Conservation (phyloP, 2,888 invertebrate species). For the Tinea trinotella region DNA sequence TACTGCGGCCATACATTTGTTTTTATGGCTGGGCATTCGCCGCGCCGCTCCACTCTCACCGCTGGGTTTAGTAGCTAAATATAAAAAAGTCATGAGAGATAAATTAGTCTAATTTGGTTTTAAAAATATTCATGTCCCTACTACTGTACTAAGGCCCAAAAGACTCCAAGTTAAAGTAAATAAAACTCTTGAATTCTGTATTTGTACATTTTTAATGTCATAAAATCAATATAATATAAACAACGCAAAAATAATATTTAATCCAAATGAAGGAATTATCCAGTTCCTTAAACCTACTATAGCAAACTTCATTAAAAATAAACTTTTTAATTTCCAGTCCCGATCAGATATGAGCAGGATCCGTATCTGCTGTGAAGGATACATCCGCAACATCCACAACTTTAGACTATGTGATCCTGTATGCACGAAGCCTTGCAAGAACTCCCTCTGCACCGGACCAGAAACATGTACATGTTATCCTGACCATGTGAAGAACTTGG, state of each 20-base stretch:
- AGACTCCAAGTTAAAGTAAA: no score
- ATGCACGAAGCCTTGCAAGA: slow-evolving; percentile 74
- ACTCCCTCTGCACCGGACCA: slow-evolving; percentile 76
- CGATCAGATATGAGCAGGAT: slow-evolving; percentile 75
- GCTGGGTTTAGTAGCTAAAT: no score
- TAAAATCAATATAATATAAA: background rate
- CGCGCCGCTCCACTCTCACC: no score
- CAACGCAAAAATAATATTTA: background rate
- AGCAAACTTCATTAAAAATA: background rate
- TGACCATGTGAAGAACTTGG: slow-evolving; percentile 71
- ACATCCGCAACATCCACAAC: slow-evolving; percentile 72
- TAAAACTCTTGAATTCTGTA: no score
- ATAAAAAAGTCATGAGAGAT: no score
- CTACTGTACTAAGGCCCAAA: no score
- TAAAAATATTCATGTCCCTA: no score
- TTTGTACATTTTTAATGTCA: no score
- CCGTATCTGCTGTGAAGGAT: slow-evolving; percentile 81
- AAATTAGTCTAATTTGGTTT: no score
- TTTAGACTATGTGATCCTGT: slow-evolving; percentile 73
- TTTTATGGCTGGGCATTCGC: no score
- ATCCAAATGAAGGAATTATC: background rate
- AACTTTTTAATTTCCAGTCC: no score
- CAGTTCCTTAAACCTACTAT: slow-evolving; percentile 3
- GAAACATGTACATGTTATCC: slow-evolving; percentile 75
- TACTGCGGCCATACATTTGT: no score